Percentiles rank a stretch among this genome's conserved stretches.
Evolutionary conservation across 2,797 vertebrate genomes (phyloP).

Genomic region (Microhierax caerulescens): DNA sequence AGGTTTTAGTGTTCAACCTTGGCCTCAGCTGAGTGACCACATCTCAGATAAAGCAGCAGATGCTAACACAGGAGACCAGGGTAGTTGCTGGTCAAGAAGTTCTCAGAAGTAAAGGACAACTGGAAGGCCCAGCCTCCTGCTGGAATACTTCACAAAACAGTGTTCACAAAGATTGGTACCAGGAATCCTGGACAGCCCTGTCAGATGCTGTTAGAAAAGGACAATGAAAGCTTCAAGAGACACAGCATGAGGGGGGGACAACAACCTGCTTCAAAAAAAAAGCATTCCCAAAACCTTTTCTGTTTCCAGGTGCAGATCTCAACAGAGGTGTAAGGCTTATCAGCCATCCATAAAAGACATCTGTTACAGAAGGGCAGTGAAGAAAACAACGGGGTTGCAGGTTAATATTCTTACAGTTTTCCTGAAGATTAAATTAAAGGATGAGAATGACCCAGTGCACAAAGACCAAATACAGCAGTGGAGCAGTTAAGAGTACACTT

Average conservation of each 20-base stretch:
- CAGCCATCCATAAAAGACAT: background rate
- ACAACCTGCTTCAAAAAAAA: background rate
- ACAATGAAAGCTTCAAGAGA: background rate
- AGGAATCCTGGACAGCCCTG: background rate
- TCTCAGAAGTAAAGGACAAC: background rate
- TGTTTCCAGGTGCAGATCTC: background rate
- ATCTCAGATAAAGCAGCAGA: background rate
- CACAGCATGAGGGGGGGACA: background rate
- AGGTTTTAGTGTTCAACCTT: background rate
- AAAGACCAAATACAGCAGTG: background rate
- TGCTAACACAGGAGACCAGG: background rate
- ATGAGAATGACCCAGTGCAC: background rate
- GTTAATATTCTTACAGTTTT: background rate
- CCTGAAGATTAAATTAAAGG: background rate
- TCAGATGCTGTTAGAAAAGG: background rate
- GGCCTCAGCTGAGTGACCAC: background rate
- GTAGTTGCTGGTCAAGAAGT: background rate
- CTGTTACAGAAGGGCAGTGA: background rate
- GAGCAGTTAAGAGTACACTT: background rate
- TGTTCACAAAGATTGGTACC: background rate
- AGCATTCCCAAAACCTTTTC: background rate
- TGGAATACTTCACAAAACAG: background rate
- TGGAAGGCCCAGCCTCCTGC: background rate
- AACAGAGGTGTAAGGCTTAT: background rate
- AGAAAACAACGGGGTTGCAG: background rate